Base-by-base conservation (phyloP, 2,797 vertebrate genomes). In the Cyprinella venusta region DNA sequence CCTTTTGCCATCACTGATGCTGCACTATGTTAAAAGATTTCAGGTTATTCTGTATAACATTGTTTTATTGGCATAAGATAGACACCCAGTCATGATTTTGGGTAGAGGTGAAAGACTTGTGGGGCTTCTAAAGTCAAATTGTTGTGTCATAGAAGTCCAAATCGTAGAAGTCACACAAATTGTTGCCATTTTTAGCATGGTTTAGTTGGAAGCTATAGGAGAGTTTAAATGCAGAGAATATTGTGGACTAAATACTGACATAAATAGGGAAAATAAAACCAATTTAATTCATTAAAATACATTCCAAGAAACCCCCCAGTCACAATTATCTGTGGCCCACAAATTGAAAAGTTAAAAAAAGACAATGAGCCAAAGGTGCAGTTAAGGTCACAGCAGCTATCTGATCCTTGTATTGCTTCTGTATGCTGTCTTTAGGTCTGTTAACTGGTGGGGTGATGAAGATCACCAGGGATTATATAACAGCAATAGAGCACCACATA, bases 391-490 rank as follows among this genome's bases (percentile, higher is more conserved):
- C 50, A 13, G 18, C 13, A 76, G 50, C 12, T 50, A 69, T 24
- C 30, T 70, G 70, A 40, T 50, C 40, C 50, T 64, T 63, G 30
- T 15, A 30, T n/a, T n/a, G 13, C 18, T 69, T 56, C 15, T 38
- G 21, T 9, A 76, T 67, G 63, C 7, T 12, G 72, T 72, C 65
- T 84, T 71, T 65, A 8, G 36, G 76, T 38, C 33, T 86, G 86
- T 83, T 90, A 89, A 91, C 87, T 88, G 86, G 70, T 72, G 33
- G 82, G 79, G 84, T 69, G 30, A 86, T 82, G 86, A 90, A 89
- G 90, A 91, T 91, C 86, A 87, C 84, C 26, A 89, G 90, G 24
- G 81, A 64, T 93, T 93, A 92, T 84, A 87, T 92, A 93, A 94
- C 90, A 85, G 81, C 81, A 77, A 88, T 78, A 88, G 69, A 89